Evolutionary conservation across 2,113 vertebrate species (phyloP), one percentile per base, ranked within the genome.

Genomic region (Cyanoramphus novaezelandiae): DNA sequence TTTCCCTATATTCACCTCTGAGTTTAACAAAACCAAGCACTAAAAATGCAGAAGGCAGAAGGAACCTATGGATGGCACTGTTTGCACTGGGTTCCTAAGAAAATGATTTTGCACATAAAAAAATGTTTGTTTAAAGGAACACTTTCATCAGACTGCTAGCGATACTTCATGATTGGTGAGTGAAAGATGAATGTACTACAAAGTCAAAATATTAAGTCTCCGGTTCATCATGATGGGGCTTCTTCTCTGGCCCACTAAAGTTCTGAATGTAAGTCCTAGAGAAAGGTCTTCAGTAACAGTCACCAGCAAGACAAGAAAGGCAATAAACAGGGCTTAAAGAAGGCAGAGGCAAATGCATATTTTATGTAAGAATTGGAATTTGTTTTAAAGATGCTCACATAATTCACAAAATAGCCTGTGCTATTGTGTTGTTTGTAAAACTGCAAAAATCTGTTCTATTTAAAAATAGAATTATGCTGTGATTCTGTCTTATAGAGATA

Each of bases 391-490:
- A 39, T 43, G 29, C 41, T 94, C 53, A 41, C 28, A 72, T 31
- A 89, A 81, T 90, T 90, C 93, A 65, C 33, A 92, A 67, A 13
- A n/a, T 24, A 82, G 11, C 75, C 96, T 92, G 27, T 7, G 7
- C 11, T 70, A 63, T 90, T 93, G 47, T 85, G 23, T 69, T 93
- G 35, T 76, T 95, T 90, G 13, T 80, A 69, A 83, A 17, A 67
- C 15, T 35, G 50, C 41, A 93, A 78, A 96, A 95, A 88, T 17
- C 2, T 93, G 37, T 81, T 90, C 67, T 74, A 7, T 76, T 97
- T 94, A 94, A 96, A 94, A 95, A 88, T 60, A 91, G 44, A 82
- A 82, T 63, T 92, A 80, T 44, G 8, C 14, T 59, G 4, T 78
- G 3, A 70, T 90, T 88, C 43, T 95, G 35, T 89, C 87, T 86